Evolutionary conservation across 2,797 vertebrate genomes (phyloP).

Genomic region (Coluber constrictor): DNA sequence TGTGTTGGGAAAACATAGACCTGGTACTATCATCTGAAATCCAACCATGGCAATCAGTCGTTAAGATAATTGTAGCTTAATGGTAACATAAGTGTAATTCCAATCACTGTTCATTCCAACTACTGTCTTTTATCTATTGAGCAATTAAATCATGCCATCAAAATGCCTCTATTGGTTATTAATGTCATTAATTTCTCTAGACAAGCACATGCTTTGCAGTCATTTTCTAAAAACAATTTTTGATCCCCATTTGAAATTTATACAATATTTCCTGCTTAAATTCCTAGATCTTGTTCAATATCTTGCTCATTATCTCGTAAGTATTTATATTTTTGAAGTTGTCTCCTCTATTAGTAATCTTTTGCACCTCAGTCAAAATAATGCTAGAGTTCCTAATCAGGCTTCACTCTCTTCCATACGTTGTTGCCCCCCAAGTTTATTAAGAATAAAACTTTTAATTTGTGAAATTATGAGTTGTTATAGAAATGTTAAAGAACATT

Average conservation of each 20-base stretch:
- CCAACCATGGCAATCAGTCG: not conserved
- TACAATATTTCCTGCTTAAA: not conserved
- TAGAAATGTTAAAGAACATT: not conserved
- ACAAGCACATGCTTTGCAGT: not conserved
- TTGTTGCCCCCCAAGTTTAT: not conserved
- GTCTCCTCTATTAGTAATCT: not conserved
- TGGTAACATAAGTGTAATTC: not conserved
- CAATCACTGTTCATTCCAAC: not conserved
- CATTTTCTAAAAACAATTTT: not conserved
- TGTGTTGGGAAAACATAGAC: not conserved
- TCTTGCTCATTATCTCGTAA: not conserved
- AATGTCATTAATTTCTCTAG: not conserved
- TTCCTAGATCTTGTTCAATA: not conserved
- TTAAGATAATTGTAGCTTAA: not conserved
- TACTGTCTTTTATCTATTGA: not conserved
- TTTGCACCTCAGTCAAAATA: not conserved
- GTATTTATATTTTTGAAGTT: not conserved
- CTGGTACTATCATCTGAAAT: not conserved
- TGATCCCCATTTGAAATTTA: not conserved
- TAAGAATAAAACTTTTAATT: not conserved
- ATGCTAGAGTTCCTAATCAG: not conserved
- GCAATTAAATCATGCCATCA: not conserved
- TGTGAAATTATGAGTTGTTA: not conserved
- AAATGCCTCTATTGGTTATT: not conserved
- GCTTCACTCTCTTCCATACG: too few species aligned